phyloP scores from a whole-genome alignment of 2,113 vertebrate species.

The Heterotilapia buettikoferi region DNA sequence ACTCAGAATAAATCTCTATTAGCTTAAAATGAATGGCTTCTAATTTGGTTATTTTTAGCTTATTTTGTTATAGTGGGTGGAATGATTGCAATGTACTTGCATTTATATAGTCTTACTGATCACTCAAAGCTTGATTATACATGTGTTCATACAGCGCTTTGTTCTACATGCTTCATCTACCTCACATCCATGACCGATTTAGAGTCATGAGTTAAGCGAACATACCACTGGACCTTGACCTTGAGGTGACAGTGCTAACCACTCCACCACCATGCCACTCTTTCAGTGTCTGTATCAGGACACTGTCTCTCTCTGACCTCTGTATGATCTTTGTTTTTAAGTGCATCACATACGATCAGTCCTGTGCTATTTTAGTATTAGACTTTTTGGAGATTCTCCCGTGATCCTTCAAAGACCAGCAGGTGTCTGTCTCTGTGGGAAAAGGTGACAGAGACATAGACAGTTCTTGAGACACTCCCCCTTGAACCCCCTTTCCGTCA shows the following conservation, averaged over 20 bases:
- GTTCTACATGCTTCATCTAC: neutral
- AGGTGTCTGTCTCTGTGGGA: neutral
- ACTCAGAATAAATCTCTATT: neutral
- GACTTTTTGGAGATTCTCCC: neutral
- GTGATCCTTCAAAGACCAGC: neutral
- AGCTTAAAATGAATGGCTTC: neutral
- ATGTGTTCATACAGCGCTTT: neutral
- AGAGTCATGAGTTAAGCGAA: neutral
- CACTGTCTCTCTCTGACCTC: neutral
- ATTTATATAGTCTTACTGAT: neutral
- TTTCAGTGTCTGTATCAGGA: neutral
- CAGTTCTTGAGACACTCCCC: neutral
- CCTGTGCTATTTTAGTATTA: neutral
- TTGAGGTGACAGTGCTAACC: neutral
- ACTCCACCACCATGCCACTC: neutral
- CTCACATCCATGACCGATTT: neutral
- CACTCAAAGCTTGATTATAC: neutral
- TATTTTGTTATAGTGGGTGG: neutral
- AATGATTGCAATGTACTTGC: neutral
- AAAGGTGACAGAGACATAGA: neutral
- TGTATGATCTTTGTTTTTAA: neutral
- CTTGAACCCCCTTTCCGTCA: neutral
- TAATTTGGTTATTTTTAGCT: neutral
- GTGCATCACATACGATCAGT: neutral
- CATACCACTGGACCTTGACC: neutral